Percentiles rank a stretch among this genome's conserved stretches.
phyloP scores from a whole-genome alignment of 2,113 vertebrate species.

The Gasterosteus aculeatus region DNA sequence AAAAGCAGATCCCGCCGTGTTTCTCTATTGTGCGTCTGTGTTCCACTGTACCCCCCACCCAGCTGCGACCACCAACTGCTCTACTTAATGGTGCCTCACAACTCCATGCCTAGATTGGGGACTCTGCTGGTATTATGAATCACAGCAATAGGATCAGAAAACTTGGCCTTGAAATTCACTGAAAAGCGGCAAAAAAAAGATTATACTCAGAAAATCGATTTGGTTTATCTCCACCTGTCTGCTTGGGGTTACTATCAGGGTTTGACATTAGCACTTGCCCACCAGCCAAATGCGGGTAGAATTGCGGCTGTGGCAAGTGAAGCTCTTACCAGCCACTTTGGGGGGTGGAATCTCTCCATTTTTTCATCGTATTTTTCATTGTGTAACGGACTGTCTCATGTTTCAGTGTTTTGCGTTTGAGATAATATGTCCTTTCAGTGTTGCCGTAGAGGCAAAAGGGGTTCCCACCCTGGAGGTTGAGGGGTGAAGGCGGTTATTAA shows the following conservation, averaged over 20 bases:
- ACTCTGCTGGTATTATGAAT: slow-evolving; percentile 23
- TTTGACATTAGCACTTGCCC: neutral
- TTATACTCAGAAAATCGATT: slow-evolving; percentile 11
- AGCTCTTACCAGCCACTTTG: no score
- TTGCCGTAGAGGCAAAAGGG: no score
- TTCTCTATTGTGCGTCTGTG: neutral
- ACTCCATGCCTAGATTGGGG: neutral
- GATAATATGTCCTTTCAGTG: no score
- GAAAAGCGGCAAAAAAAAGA: slow-evolving; percentile 8
- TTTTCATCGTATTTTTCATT: no score
- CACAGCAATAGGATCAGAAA: neutral
- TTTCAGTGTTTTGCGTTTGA: no score
- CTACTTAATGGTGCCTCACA: slow-evolving; percentile 11
- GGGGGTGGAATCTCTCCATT: no score
- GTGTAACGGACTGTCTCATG: no score
- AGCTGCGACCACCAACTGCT: slow-evolving; percentile 1
- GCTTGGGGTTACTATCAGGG: slow-evolving; percentile 16
- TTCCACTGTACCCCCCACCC: neutral
- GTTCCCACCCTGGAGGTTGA: no score
- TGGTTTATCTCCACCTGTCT: slow-evolving; percentile 37
- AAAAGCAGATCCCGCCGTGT: neutral
- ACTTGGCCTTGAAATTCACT: slow-evolving; percentile 9
- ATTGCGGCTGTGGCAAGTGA: no score
- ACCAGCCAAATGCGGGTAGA: no score
- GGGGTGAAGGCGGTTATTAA: no score